Percentiles rank a stretch among this genome's conserved stretches.
Evolutionary conservation across 30 jellyfish, hydroid and myxozoan genomes (phyloP).

Genomic region (Haliclystus octoradiatus): DNA sequence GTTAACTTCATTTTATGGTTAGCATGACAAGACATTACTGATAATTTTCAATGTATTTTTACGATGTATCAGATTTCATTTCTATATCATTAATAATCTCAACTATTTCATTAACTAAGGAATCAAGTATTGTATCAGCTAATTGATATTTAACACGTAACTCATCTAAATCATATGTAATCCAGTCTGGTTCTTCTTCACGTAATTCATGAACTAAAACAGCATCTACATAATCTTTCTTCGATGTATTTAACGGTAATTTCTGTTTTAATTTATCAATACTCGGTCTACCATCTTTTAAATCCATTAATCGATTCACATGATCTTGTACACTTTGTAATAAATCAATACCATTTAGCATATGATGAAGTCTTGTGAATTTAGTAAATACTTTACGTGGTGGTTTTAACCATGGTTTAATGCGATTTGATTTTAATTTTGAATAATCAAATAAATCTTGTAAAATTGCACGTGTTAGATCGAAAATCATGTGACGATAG

Average conservation of each 20-base stretch:
- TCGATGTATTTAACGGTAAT: constrained; percentile 81
- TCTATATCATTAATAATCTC: constrained; percentile 2
- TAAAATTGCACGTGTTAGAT: constrained; percentile 55
- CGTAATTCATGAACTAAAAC: constrained; percentile 88
- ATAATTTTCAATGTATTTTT: too few relatives aligned
- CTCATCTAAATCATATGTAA: constrained; percentile 90
- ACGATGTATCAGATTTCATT: too few relatives aligned
- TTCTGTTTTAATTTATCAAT: constrained; percentile 61
- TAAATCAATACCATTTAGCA: constrained; percentile 39
- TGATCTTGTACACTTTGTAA: constrained; percentile 43
- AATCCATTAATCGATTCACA: constrained; percentile 60
- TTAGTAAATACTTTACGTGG: constrained; percentile 70
- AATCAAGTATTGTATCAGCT: constrained; percentile 79
- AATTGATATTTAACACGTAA: constrained; percentile 79
- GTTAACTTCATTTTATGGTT: too few relatives aligned
- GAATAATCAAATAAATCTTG: constrained; percentile 53
- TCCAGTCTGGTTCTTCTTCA: constrained; percentile 97
- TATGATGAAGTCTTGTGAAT: constrained; percentile 64
- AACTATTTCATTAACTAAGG: constrained; percentile 46
- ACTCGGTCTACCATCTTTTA: constrained; percentile 80
- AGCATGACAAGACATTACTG: too few relatives aligned
- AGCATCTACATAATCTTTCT: constrained; percentile 96
- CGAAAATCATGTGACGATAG: constrained; percentile 57
- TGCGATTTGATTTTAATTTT: constrained; percentile 34
- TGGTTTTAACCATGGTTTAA: constrained; percentile 60